Evolutionary conservation across 1,140 invertebrate genomes (phyloP).

Genomic region (Thalassaphorura encarpata): DNA sequence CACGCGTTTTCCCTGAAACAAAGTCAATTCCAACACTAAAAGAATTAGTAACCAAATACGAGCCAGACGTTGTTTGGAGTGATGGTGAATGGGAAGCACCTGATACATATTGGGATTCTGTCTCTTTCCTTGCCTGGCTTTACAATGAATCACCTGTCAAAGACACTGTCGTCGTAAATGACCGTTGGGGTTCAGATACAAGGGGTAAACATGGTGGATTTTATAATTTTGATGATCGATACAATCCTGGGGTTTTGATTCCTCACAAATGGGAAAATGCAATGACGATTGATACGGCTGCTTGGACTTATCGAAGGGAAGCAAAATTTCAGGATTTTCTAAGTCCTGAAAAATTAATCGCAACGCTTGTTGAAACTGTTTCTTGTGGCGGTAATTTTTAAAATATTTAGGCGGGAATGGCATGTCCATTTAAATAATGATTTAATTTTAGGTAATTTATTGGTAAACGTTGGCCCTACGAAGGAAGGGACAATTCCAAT

Average conservation of each 20-base stretch:
- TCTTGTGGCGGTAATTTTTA: too few relatives aligned
- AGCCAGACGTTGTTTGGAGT: constrained; percentile 51
- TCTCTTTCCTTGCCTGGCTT: constrained; percentile 9
- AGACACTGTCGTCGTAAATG: constrained; percentile 47
- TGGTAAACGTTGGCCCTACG: constrained; percentile 50
- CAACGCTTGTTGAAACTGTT: constrained; percentile 62
- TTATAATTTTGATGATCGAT: constrained; percentile 44
- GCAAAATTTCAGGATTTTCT: constrained; percentile 58
- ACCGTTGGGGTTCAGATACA: constrained; percentile 45
- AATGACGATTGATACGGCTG: constrained; percentile 77
- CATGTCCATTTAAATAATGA: too few relatives aligned
- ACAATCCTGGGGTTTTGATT: constrained; percentile 42
- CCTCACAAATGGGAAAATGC: constrained; percentile 83
- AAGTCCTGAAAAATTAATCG: constrained; percentile 59
- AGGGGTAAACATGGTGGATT: constrained; percentile 46
- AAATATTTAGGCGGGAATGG: too few relatives aligned
- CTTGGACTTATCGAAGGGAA: constrained; percentile 79
- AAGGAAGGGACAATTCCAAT: constrained; percentile 44
- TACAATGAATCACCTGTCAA: constrained; percentile 37
- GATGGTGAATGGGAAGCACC: constrained; percentile 50
- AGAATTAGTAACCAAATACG: constrained; percentile 40
- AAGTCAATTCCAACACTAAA: constrained; percentile 35
- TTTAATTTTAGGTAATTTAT: too few relatives aligned
- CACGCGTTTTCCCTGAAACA: constrained; percentile 33
- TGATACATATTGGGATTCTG: constrained; percentile 39